A percentile compares a stretch with the other conserved stretches of the same genome.
Conservation (phyloP, 2,888 invertebrate species). For the Eupithecia insigniata region DNA sequence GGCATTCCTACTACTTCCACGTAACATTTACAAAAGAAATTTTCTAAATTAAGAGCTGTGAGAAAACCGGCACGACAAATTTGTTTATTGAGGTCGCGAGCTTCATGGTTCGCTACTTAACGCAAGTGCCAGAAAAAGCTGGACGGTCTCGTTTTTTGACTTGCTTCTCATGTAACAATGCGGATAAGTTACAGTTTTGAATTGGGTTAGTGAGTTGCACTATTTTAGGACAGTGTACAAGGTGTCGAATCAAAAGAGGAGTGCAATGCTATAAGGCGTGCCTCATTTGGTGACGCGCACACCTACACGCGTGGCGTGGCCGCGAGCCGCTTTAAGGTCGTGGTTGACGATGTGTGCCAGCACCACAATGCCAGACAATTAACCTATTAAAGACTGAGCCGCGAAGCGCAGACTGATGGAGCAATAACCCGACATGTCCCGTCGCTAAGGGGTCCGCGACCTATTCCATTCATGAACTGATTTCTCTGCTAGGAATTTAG, state of each 20-base stretch:
- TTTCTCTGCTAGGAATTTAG: constrained; percentile 6
- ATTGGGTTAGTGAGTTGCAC: constrained; percentile 23
- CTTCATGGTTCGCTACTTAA: constrained; percentile 59
- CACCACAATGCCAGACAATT: constrained; percentile 82
- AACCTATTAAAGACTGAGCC: constrained; percentile 79
- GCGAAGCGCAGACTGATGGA: constrained; percentile 69
- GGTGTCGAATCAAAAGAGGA: constrained; percentile 47
- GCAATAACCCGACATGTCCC: constrained; percentile 73
- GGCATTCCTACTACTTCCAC: constrained; percentile 34
- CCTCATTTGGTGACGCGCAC: constrained; percentile 69
- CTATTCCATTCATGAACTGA: constrained; percentile 27
- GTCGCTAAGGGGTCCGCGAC: constrained; percentile 55
- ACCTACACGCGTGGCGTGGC: constrained; percentile 76
- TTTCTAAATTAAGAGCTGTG: constrained; percentile 34
- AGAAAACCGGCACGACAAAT: constrained; percentile 46
- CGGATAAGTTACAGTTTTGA: constrained; percentile 5
- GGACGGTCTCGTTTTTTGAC: constrained; percentile 50
- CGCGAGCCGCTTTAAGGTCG: constrained; percentile 80
- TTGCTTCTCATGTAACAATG: constrained; percentile 33
- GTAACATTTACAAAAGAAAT: constrained; percentile 25
- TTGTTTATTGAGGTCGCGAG: constrained; percentile 61
- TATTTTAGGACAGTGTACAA: constrained; percentile 38
- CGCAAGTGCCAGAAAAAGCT: constrained; percentile 54
- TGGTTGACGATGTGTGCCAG: constrained; percentile 79
- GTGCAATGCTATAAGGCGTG: constrained; percentile 54